phyloP scores from a whole-genome alignment of 2,888 invertebrate genomes.

The Rhyacophila evoluta region DNA sequence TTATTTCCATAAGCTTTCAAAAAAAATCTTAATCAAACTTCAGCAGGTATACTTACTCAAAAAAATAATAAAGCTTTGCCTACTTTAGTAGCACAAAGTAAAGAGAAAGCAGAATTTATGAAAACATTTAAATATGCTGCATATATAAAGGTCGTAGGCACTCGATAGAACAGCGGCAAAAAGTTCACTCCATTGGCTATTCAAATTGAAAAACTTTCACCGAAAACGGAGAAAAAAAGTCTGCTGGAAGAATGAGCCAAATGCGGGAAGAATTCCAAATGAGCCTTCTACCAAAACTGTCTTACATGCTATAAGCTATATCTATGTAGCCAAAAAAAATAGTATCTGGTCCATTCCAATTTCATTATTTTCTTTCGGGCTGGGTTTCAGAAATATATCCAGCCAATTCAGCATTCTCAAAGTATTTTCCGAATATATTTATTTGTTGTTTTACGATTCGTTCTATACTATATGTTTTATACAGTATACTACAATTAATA shows the following conservation, averaged over 20 bases:
- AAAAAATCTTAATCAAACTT: too few relatives aligned
- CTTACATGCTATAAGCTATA: not conserved
- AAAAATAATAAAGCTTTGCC: not conserved
- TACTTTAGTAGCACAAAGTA: not conserved
- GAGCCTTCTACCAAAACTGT: not conserved
- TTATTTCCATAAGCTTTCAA: too few relatives aligned
- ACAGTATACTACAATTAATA: too few relatives aligned
- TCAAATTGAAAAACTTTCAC: constrained; percentile 15
- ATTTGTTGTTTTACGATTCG: too few relatives aligned
- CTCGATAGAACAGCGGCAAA: not conserved
- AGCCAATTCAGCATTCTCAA: too few relatives aligned
- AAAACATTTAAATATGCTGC: not conserved
- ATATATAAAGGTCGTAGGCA: not conserved
- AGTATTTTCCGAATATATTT: too few relatives aligned
- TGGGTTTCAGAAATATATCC: not conserved
- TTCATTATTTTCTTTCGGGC: not conserved
- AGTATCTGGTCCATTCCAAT: not conserved
- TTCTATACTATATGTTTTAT: too few relatives aligned
- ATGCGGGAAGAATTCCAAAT: not conserved
- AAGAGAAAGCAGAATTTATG: not conserved
- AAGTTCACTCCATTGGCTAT: constrained; percentile 10
- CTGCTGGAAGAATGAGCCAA: not conserved
- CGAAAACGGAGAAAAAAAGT: not conserved
- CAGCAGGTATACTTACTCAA: too few relatives aligned
- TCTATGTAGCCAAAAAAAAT: not conserved